Conservation (phyloP, 1,140 invertebrate genomes). For the Bombyx mandarina region DNA sequence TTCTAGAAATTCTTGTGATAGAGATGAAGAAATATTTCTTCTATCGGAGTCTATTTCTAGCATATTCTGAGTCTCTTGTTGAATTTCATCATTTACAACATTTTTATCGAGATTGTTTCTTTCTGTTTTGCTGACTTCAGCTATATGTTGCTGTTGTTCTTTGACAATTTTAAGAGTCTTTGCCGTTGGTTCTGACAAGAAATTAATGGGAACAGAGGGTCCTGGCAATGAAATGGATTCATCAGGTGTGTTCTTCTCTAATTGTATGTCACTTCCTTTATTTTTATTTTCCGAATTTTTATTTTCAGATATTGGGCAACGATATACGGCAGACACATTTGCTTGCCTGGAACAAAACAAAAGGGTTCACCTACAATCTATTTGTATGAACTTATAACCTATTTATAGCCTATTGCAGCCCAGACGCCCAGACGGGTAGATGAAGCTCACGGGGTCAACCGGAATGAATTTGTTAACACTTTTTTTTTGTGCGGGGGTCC, state of each 20-base stretch:
- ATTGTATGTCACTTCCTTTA: slow-evolving; percentile 10
- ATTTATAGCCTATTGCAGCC: too few species aligned
- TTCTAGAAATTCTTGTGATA: slow-evolving; percentile 35
- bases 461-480: too few species aligned
- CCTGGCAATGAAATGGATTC: neutral
- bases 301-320: slow-evolving; percentile 20
- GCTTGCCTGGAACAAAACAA: slow-evolving; percentile 62
- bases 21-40: slow-evolving; percentile 2
- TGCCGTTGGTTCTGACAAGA: neutral
- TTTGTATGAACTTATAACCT: neutral
- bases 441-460: too few species aligned
- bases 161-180: too few species aligned
- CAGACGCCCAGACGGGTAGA: too few species aligned
- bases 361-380: neutral
- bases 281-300: slow-evolving; percentile 4
- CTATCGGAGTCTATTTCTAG: neutral
- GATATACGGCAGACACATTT: slow-evolving; percentile 72
- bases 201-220: neutral
- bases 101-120: neutral
- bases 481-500: too few species aligned
- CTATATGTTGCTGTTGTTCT: too few species aligned
- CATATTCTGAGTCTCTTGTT: slow-evolving; percentile 12
- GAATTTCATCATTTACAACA: neutral
- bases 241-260: slow-evolving; percentile 1
- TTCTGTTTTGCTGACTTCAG: neutral